phyloP scores from a whole-genome alignment of 2,888 invertebrate species.

The Heliothis peltigera region DNA sequence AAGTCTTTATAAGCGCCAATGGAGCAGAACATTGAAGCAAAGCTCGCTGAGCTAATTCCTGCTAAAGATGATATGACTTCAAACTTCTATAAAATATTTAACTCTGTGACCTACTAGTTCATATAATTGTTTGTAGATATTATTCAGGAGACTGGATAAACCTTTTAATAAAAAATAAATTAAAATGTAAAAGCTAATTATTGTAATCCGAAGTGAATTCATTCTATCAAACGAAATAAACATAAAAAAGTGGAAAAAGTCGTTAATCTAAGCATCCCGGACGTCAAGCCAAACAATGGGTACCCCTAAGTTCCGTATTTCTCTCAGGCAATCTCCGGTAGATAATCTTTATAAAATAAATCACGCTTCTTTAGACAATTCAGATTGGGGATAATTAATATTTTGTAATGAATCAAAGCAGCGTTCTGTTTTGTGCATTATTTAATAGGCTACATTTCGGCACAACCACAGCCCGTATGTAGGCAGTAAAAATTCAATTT shows the following conservation, averaged over 20 bases:
- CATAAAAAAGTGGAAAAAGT: slow-evolving; percentile 14
- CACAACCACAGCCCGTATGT: slow-evolving; percentile 48
- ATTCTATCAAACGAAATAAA: slow-evolving; percentile 17
- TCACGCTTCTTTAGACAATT: slow-evolving; percentile 53
- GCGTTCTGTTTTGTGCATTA: slow-evolving; percentile 58
- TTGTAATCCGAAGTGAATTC: background rate
- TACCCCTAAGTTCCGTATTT: slow-evolving; percentile 37
- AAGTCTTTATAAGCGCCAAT: slow-evolving; percentile 67
- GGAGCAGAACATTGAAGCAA: slow-evolving; percentile 61
- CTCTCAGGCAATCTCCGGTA: slow-evolving; percentile 39
- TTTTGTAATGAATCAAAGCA: slow-evolving; percentile 62
- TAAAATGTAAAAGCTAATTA: background rate
- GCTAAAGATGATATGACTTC: slow-evolving; percentile 46
- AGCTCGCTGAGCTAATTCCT: slow-evolving; percentile 68
- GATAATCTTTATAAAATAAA: slow-evolving; percentile 58
- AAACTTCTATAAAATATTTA: slow-evolving; percentile 41
- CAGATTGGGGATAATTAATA: slow-evolving; percentile 62
- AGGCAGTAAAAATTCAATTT: slow-evolving; percentile 57
- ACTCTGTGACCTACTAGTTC: slow-evolving; percentile 12
- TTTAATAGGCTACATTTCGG: slow-evolving; percentile 59
- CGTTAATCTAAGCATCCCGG: slow-evolving; percentile 39
- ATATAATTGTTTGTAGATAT: background rate
- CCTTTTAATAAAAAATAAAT: background rate
- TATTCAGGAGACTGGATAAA: background rate
- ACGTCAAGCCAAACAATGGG: slow-evolving; percentile 37